Percentiles rank a stretch among this genome's conserved stretches.
These are phyloP conservation scores for Alsophila aescularia DNA, from an alignment of 2,888 invertebrate species.

Conservation along the genomic window DNA sequence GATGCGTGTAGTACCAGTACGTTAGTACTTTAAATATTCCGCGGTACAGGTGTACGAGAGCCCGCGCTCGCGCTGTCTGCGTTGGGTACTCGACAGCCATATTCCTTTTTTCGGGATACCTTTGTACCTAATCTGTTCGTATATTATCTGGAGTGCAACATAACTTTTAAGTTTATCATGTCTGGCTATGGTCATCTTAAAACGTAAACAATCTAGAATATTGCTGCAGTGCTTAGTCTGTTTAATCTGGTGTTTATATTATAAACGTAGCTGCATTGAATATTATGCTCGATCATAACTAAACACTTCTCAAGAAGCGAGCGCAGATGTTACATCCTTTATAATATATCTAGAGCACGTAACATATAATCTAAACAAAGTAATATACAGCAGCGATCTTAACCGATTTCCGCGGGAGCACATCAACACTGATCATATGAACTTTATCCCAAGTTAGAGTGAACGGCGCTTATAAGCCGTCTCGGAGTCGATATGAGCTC, in stretches of 20 bases:
- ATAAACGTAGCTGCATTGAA: not conserved
- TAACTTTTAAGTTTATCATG: not conserved
- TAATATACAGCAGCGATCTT: conserved; percentile 19
- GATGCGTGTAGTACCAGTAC: conserved; percentile 19
- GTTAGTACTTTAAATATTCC: too few species aligned
- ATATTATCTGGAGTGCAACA: not conserved
- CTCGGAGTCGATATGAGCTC: conserved; percentile 36
- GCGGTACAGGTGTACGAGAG: too few species aligned
- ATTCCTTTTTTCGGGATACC: not conserved
- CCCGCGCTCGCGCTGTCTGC: conserved; percentile 3
- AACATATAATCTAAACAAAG: conserved; percentile 2
- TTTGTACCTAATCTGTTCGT: not conserved
- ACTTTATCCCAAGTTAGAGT: conserved; percentile 2
- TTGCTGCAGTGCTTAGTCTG: conserved; percentile 4
- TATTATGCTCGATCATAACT: conserved; percentile 8
- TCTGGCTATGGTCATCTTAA: conserved; percentile 14
- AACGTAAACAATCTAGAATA: not conserved
- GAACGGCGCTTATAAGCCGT: conserved; percentile 19
- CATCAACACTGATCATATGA: not conserved
- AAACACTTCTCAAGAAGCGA: conserved; percentile 5
- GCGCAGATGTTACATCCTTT: conserved; percentile 1
- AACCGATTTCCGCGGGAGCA: conserved; percentile 22
- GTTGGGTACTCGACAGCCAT: not conserved
- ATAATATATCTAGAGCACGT: conserved; percentile 13
- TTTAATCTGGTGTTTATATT: conserved; percentile 6